Conservation (phyloP, 2,888 invertebrate species). For the Monoplex corrugatus region DNA sequence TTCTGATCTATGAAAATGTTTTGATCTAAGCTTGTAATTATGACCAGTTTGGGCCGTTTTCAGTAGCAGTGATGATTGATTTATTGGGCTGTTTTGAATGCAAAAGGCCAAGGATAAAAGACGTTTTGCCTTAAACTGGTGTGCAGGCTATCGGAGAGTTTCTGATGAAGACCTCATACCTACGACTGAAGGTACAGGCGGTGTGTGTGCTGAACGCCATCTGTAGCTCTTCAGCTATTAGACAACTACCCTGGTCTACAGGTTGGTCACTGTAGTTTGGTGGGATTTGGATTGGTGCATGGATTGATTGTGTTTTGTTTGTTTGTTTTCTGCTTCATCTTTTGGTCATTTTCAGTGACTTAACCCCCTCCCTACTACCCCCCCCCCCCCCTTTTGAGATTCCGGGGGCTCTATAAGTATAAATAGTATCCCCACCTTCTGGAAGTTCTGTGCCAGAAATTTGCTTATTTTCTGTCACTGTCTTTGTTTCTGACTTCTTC, state of each 20-base stretch:
- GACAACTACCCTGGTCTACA: constrained; percentile 81
- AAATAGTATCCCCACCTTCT: too few species aligned
- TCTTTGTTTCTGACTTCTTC: too few species aligned
- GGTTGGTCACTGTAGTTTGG: constrained; percentile 66
- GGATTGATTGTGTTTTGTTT: not conserved
- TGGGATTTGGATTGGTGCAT: not conserved
- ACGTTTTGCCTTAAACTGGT: not conserved
- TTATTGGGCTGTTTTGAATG: too few species aligned
- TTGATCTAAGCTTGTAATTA: too few species aligned
- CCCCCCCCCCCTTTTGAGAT: too few species aligned
- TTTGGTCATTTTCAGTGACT: not conserved
- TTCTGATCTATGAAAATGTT: too few species aligned
- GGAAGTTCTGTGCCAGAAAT: too few species aligned
- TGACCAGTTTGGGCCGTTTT: too few species aligned
- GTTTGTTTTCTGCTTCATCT: not conserved
- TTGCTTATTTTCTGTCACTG: too few species aligned
- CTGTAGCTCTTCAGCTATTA: constrained; percentile 86
- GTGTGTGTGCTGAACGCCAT: constrained; percentile 85
- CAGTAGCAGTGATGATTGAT: too few species aligned
- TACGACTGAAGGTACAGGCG: constrained; percentile 82
- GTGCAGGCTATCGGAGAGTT: constrained; percentile 82
- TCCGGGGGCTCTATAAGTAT: too few species aligned
- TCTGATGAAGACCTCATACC: constrained; percentile 75
- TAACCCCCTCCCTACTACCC: too few species aligned
- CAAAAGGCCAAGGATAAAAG: not conserved